Evolutionary conservation across 1,140 invertebrate genomes (phyloP).

Genomic region (Caenorhabditis briggsae): DNA sequence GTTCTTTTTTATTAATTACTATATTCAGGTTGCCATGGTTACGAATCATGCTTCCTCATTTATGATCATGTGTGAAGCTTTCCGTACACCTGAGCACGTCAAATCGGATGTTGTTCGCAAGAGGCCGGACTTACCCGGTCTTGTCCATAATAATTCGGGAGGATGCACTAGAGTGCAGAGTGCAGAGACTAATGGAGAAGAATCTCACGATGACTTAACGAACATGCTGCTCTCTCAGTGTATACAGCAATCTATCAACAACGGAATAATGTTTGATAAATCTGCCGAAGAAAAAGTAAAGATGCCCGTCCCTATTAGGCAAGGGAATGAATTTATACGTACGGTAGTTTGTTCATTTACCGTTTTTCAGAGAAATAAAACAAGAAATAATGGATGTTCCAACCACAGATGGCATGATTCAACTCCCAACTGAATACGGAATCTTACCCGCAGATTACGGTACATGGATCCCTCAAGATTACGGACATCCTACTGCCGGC

Average conservation of each 20-base stretch:
- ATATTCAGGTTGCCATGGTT: slow-evolving; percentile 74
- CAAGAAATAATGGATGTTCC: slow-evolving; percentile 19
- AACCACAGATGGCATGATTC: slow-evolving; percentile 50
- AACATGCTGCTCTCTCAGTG: not conserved
- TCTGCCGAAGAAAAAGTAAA: not conserved
- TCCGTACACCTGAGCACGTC: slow-evolving; percentile 75
- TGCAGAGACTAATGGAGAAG: not conserved
- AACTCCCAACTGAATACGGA: slow-evolving; percentile 60
- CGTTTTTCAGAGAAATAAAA: slow-evolving; percentile 59
- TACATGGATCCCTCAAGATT: slow-evolving; percentile 61
- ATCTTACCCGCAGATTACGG: slow-evolving; percentile 60
- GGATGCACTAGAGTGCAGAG: slow-evolving; percentile 10
- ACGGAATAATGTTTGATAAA: slow-evolving; percentile 12
- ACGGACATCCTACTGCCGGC: slow-evolving; percentile 57
- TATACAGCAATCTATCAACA: slow-evolving; percentile 32
- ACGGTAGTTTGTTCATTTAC: not conserved
- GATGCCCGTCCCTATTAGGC: not conserved
- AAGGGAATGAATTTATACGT: not conserved
- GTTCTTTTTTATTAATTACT: not conserved
- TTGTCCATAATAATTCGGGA: slow-evolving; percentile 1
- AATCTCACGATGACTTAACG: not conserved
- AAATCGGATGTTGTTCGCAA: slow-evolving; percentile 57
- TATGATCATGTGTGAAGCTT: slow-evolving; percentile 78
- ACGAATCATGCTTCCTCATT: slow-evolving; percentile 76
- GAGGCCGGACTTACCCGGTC: slow-evolving; percentile 1